A percentile compares a stretch with the other conserved stretches of the same genome.
phyloP scores from a whole-genome alignment of 1,140 invertebrate genomes.

The Drosophila biarmipes region DNA sequence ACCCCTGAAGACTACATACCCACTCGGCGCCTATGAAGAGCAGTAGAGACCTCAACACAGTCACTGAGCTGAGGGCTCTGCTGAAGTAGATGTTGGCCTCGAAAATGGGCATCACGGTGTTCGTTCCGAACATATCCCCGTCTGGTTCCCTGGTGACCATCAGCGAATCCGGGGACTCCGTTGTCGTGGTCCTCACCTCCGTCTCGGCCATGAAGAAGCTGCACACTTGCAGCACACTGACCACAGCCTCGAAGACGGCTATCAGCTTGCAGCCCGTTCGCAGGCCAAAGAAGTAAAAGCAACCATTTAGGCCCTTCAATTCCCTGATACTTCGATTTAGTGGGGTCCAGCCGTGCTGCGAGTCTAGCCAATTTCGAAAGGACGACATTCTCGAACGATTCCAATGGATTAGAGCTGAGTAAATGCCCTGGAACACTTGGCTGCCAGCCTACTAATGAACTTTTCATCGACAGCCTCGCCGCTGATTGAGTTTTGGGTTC shows the following conservation, averaged over 20 bases:
- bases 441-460: conserved; percentile 37
- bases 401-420: neutral
- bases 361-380: conserved; percentile 20
- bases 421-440: conserved; percentile 3
- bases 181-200: neutral
- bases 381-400: conserved; percentile 27
- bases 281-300: conserved; percentile 41
- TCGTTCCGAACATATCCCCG: neutral
- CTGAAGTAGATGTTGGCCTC: neutral
- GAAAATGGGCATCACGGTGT: neutral
- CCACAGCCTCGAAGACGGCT: conserved; percentile 27
- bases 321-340: neutral
- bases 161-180: neutral
- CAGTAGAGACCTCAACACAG: conserved; percentile 17
- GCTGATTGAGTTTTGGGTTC: conserved; percentile 58
- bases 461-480: conserved; percentile 14
- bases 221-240: conserved; percentile 17
- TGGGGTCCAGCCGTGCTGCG: neutral
- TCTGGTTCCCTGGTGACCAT: conserved; percentile 1
- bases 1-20: conserved; percentile 20
- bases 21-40: conserved; percentile 24
- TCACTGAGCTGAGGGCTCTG: conserved; percentile 5
- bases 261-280: conserved; percentile 53
- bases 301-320: conserved; percentile 21
- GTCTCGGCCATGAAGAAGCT: neutral